Conservation (phyloP, 2,888 invertebrate genomes). For the Pollenia amentaria region DNA sequence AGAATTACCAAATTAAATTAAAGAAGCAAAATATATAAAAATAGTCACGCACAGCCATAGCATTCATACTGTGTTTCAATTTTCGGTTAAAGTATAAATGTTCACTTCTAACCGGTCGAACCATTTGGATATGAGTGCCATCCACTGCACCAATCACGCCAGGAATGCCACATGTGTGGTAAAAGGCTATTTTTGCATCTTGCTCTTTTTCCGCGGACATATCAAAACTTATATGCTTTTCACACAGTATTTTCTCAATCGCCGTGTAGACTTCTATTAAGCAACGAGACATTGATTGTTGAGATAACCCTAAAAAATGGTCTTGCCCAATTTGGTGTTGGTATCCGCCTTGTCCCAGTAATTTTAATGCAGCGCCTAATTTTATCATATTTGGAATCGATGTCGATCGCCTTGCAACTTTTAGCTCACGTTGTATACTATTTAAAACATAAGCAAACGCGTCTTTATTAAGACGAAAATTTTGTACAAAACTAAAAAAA, state of each 20-base stretch:
- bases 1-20: neutral
- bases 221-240: slow-evolving; percentile 11
- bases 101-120: slow-evolving; percentile 14
- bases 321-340: slow-evolving; percentile 49
- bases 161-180: slow-evolving; percentile 41
- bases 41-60: slow-evolving; percentile 21
- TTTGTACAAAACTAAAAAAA: too few species aligned
- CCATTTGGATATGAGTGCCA: slow-evolving; percentile 32
- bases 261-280: slow-evolving; percentile 12
- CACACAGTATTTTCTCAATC: slow-evolving; percentile 17
- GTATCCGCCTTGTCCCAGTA: slow-evolving; percentile 32
- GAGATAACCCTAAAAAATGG: too few species aligned
- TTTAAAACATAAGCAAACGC: slow-evolving; percentile 35
- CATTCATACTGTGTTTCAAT: slow-evolving; percentile 33
- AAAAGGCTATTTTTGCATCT: too few species aligned
- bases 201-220: neutral
- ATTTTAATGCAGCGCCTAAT: slow-evolving; percentile 36
- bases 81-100: slow-evolving; percentile 29
- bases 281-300: slow-evolving; percentile 27
- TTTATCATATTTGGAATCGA: slow-evolving; percentile 26
- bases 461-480: too few species aligned
- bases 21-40: slow-evolving; percentile 7
- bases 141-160: slow-evolving; percentile 7
- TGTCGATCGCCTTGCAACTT: slow-evolving; percentile 7
- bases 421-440: slow-evolving; percentile 19